Evolutionary conservation across 64 coral and sea anemone species (phyloP).

Genomic region (Trachythela sp.): DNA sequence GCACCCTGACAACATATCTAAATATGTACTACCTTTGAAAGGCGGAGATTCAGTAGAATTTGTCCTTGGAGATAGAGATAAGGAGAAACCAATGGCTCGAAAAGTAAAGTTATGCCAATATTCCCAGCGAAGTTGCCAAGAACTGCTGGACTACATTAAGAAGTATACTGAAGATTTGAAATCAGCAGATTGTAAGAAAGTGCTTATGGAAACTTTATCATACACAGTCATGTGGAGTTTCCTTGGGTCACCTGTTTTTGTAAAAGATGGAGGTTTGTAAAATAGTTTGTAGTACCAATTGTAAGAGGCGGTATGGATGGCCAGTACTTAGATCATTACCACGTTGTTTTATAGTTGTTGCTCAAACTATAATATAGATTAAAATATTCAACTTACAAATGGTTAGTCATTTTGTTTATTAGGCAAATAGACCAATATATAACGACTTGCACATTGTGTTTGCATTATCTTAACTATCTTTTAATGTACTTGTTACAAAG

Average conservation of each 20-base stretch:
- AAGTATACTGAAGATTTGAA: neutral
- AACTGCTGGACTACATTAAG: neutral
- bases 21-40: neutral
- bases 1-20: neutral
- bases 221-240: neutral
- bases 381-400: too few relatives aligned
- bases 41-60: neutral
- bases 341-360: too few relatives aligned
- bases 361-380: too few relatives aligned
- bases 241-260: neutral
- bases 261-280: neutral
- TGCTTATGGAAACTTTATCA: neutral
- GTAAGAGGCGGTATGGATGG: too few relatives aligned
- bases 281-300: neutral
- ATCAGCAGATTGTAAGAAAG: neutral
- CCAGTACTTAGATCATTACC: too few relatives aligned
- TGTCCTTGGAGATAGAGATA: neutral
- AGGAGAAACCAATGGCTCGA: neutral
- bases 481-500: too few relatives aligned
- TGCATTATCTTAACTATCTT: too few relatives aligned
- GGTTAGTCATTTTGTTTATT: too few relatives aligned
- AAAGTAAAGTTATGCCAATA: neutral
- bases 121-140: neutral
- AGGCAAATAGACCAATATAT: too few relatives aligned
- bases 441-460: too few relatives aligned